These are phyloP conservation scores for Axis porcinus DNA, from an alignment of 2,113 vertebrate genomes.

Conservation along the genomic window DNA sequence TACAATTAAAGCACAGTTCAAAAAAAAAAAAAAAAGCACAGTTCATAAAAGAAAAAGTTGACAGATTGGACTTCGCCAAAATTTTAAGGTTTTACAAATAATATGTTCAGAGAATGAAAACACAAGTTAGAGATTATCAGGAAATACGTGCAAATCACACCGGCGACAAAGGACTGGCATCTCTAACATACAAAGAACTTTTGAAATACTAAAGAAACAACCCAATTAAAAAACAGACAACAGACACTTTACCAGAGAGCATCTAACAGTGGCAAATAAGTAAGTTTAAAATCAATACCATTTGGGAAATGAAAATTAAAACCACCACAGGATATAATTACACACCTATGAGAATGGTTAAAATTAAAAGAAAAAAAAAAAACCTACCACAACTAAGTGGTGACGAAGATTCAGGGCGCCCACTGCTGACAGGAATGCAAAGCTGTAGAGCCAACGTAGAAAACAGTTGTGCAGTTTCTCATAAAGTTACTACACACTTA, in stretches of 20 bases:
- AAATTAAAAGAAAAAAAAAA: background rate
- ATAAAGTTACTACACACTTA: background rate
- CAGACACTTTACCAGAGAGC: background rate
- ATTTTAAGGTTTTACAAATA: background rate
- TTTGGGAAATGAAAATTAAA: background rate
- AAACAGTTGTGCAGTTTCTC: background rate
- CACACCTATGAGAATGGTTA: background rate
- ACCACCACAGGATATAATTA: background rate
- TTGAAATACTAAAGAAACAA: background rate
- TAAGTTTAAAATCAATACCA: background rate
- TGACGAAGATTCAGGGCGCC: no score
- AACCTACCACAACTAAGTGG: background rate
- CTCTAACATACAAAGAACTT: background rate
- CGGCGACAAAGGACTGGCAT: background rate
- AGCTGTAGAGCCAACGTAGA: background rate
- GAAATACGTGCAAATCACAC: background rate
- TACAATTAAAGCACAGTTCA: background rate
- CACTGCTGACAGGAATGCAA: background rate
- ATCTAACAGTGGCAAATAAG: background rate
- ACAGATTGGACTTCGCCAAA: background rate
- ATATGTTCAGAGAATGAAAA: background rate
- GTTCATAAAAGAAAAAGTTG: background rate
- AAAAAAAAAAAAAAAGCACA: background rate
- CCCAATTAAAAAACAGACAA: background rate
- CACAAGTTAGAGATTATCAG: background rate